Evolutionary conservation across 2,888 invertebrate genomes (phyloP).

Genomic region (Parelbella ahira): DNA sequence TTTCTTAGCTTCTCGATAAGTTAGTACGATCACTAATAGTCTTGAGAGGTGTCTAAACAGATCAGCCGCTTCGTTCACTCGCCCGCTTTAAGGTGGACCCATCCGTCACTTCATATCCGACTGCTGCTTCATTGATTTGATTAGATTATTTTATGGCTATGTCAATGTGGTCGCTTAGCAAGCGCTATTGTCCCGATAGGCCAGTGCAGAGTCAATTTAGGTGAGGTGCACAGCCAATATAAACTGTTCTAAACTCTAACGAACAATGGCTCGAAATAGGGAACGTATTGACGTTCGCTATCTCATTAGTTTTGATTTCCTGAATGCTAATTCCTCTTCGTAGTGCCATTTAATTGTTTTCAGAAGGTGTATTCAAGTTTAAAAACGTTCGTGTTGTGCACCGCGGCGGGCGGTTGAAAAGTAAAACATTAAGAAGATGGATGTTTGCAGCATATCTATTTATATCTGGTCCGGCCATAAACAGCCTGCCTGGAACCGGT

Average conservation of each 20-base stretch:
- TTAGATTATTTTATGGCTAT: constrained; percentile 50
- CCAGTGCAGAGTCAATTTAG: neutral
- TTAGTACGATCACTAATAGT: constrained; percentile 33
- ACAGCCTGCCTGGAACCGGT: constrained; percentile 69
- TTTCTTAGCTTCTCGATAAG: constrained; percentile 4
- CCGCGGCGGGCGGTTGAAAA: constrained; percentile 41
- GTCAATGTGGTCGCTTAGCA: constrained; percentile 38
- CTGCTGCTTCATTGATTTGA: constrained; percentile 48
- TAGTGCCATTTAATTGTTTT: constrained; percentile 13
- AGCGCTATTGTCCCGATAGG: constrained; percentile 17
- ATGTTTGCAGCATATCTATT: constrained; percentile 71
- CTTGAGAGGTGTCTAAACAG: constrained; percentile 40
- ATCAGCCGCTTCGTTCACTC: constrained; percentile 2
- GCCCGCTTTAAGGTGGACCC: constrained; percentile 24
- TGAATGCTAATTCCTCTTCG: constrained; percentile 8
- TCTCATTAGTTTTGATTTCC: constrained; percentile 17
- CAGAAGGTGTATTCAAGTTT: constrained; percentile 14
- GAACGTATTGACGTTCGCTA: constrained; percentile 15
- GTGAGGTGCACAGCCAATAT: constrained; percentile 6
- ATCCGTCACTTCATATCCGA: constrained; percentile 54
- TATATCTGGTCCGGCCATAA: constrained; percentile 75
- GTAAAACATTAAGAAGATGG: constrained; percentile 62
- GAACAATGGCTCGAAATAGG: no score
- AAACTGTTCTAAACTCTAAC: constrained; percentile 15
- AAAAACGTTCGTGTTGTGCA: constrained; percentile 28